Evolutionary conservation across 2,113 vertebrate species (phyloP).

Genomic region (Carassius carassius): DNA sequence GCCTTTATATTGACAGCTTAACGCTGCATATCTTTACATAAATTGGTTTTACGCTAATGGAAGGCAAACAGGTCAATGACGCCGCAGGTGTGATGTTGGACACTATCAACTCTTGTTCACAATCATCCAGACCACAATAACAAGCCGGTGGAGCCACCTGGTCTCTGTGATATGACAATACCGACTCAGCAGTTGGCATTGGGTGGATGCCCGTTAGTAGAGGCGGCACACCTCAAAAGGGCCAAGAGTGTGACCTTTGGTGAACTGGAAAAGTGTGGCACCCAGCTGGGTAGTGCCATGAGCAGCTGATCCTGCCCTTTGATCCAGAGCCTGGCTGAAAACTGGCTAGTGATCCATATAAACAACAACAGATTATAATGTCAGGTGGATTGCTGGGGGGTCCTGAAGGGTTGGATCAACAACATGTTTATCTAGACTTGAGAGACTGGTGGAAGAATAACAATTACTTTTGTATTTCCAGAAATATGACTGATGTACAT

Average conservation of each 20-base stretch:
- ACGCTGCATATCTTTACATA: conserved; percentile 19
- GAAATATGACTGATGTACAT: background rate
- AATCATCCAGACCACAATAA: conserved; percentile 54
- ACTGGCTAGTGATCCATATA: conserved; percentile 43
- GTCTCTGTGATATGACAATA: conserved; percentile 60
- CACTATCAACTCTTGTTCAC: conserved; percentile 63
- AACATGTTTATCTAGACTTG: conserved; percentile 11
- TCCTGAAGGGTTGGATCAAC: conserved; percentile 2
- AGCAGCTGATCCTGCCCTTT: conserved; percentile 53
- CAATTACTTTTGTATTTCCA: background rate
- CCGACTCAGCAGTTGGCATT: conserved; percentile 54
- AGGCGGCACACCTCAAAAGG: conserved; percentile 1
- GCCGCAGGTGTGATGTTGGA: conserved; percentile 66
- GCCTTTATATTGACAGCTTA: background rate
- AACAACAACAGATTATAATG: conserved; percentile 41
- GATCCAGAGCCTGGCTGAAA: conserved; percentile 52
- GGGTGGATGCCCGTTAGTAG: conserved; percentile 60
- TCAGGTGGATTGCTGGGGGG: conserved; percentile 35
- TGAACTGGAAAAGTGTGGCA: conserved; percentile 62
- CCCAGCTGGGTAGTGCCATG: conserved; percentile 57
- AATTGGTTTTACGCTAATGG: conserved; percentile 57
- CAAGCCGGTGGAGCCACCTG: conserved; percentile 68
- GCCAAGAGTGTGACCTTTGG: conserved; percentile 61
- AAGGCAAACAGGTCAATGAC: conserved; percentile 53
- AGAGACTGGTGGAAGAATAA: background rate